Evolutionary conservation across 2,113 vertebrate species (phyloP).

Genomic region (Sula dactylatra): DNA sequence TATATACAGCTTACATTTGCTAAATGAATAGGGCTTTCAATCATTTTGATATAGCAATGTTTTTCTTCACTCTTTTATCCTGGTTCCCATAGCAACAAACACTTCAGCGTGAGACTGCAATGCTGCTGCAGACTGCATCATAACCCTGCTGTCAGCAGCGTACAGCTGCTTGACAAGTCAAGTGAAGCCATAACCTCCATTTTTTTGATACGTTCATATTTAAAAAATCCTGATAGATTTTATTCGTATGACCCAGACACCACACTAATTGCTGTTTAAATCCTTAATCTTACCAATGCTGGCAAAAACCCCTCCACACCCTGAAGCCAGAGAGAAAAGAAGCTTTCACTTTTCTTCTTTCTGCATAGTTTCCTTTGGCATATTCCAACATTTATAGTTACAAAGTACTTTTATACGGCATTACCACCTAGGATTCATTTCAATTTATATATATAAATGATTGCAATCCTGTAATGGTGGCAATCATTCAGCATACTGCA

Average conservation of each 20-base stretch:
- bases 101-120: neutral
- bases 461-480: neutral
- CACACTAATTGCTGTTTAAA: neutral
- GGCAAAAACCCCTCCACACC: neutral
- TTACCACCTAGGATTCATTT: neutral
- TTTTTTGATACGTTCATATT: neutral
- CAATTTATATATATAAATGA: neutral
- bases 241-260: neutral
- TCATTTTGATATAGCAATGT: neutral
- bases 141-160: neutral
- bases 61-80: neutral
- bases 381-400: neutral
- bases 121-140: slow-evolving; percentile 36
- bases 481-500: neutral
- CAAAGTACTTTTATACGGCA: neutral
- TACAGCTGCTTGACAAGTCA: neutral
- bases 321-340: neutral
- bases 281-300: neutral
- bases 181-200: neutral
- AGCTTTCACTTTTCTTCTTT: neutral
- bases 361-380: neutral
- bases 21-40: neutral
- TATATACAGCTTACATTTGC: neutral
- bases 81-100: slow-evolving; percentile 40
- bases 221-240: neutral